Evolutionary conservation across 2,888 invertebrate genomes (phyloP), one percentile per base, ranked within the genome.

Genomic region (Acrobasis suavella): DNA sequence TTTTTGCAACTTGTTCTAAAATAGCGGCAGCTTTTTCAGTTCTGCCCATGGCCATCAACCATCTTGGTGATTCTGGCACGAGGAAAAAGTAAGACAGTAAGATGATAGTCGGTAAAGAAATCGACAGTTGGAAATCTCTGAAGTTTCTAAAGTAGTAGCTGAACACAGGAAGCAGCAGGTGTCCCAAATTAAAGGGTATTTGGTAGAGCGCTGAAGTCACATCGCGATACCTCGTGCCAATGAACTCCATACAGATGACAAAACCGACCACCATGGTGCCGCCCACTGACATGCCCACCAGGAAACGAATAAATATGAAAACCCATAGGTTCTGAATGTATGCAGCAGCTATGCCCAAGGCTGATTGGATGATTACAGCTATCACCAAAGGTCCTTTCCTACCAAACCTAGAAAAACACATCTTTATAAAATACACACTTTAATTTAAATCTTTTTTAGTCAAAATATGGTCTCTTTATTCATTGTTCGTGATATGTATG

Each of bases 61-160:
- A 97, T 67, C 97, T 93, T 0, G 97, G 96, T 1, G 96, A 96
- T 85, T 97, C 97, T 0, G 96, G 96, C 15, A 96, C 81, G 39
- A 96, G 77, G 90, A 95, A 94, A 74, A 95, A 94, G 72, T 95
- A 96, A 0, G 93, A 85, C 15, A 96, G 85, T 63, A 96, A 85
- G 37, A 96, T 72, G 38, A 93, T 75, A 0, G 92, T 88, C 0
- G 94, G 94, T 37, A 94, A 74, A 0, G 95, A 95, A 67, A 95
- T 93, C 0, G 93, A 93, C n/a, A 96, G 84, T 83, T 96, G 95
- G 58, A 95, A 94, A 69, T 92, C 84, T 8, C 93, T 89, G 94
- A 94, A 96, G 65, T 95, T 93, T 63, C 95, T 93, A 56, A 94
- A 89, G 70, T 89, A 94, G 75, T 95, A 96, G 14, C 94, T 94